Evolutionary conservation across 2,888 invertebrate genomes (phyloP).

Genomic region (Lycaena phlaeas): DNA sequence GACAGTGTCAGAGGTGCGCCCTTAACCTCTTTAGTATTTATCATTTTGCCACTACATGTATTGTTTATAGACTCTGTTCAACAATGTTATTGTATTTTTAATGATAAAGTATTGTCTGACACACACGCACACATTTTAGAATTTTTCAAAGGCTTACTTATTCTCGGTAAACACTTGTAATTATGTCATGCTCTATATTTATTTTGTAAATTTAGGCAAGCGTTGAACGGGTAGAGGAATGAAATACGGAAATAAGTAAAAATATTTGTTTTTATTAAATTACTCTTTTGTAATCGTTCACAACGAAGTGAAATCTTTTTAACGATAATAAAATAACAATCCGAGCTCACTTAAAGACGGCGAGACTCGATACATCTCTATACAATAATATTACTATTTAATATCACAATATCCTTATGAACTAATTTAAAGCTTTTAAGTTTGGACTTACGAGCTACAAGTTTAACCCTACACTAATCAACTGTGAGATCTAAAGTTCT

Average conservation of each 20-base stretch:
- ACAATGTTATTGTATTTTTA: conserved; percentile 2
- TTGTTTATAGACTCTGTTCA: conserved; percentile 24
- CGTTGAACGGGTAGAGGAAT: conserved; percentile 33
- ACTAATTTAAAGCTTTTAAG: conserved; percentile 69
- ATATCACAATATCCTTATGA: conserved; percentile 69
- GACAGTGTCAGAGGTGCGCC: conserved; percentile 42
- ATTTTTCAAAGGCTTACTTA: not conserved
- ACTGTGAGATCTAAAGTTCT: conserved; percentile 65
- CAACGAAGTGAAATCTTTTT: conserved; percentile 59
- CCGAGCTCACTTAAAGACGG: conserved; percentile 41
- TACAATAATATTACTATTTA: conserved; percentile 70
- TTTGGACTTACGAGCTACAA: conserved; percentile 68
- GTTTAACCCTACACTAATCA: conserved; percentile 40
- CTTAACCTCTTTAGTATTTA: conserved; percentile 55
- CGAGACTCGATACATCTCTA: conserved; percentile 59
- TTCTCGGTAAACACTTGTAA: too few species aligned
- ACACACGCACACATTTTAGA: too few species aligned
- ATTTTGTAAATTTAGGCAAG: not conserved
- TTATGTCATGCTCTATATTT: too few species aligned
- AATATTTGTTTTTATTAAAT: conserved; percentile 61
- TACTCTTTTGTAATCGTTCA: conserved; percentile 55
- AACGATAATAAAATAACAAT: conserved; percentile 70
- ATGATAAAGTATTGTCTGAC: too few species aligned
- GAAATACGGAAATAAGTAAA: conserved; percentile 53
- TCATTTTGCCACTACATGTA: conserved; percentile 23